A percentile compares a stretch with the other conserved stretches of the same genome.
Evolutionary conservation across 2,113 vertebrate genomes (phyloP).

Genomic region (Tamias sibiricus): DNA sequence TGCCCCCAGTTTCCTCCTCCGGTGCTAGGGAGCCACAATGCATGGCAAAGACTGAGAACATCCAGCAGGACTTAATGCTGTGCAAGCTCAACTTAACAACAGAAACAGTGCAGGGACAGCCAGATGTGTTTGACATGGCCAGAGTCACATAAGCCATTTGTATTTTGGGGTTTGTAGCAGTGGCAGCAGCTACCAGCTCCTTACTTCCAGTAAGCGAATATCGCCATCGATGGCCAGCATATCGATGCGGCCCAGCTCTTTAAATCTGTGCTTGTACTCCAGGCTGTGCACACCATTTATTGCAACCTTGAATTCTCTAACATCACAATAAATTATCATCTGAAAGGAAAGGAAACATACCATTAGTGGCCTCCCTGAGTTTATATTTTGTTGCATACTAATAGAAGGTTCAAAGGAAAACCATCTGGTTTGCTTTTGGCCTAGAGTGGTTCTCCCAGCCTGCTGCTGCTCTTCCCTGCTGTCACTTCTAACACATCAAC

Average conservation of each 20-base stretch:
- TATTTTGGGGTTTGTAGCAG: constrained; percentile 41
- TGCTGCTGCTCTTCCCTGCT: background rate
- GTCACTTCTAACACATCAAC: too few species aligned
- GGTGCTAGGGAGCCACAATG: background rate
- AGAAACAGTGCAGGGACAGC: background rate
- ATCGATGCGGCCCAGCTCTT: constrained; percentile 89
- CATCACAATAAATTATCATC: constrained; percentile 93
- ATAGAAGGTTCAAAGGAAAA: background rate
- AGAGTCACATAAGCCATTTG: constrained; percentile 35
- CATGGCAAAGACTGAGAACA: background rate
- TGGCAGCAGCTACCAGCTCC: constrained; percentile 84
- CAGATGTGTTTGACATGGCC: background rate
- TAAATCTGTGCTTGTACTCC: constrained; percentile 94
- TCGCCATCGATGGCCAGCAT: constrained; percentile 90
- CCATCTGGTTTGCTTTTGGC: background rate
- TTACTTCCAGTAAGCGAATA: constrained; percentile 88
- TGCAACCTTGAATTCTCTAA: constrained; percentile 91
- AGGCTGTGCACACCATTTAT: constrained; percentile 92
- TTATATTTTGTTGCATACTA: background rate
- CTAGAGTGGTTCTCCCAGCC: background rate
- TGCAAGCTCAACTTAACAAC: background rate
- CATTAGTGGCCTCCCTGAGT: background rate
- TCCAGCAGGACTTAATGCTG: background rate
- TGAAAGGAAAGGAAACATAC: constrained; percentile 76
- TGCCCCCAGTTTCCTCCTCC: background rate